Conservation (phyloP, 1,140 invertebrate species). For the Diachasmimorpha longicaudata region DNA sequence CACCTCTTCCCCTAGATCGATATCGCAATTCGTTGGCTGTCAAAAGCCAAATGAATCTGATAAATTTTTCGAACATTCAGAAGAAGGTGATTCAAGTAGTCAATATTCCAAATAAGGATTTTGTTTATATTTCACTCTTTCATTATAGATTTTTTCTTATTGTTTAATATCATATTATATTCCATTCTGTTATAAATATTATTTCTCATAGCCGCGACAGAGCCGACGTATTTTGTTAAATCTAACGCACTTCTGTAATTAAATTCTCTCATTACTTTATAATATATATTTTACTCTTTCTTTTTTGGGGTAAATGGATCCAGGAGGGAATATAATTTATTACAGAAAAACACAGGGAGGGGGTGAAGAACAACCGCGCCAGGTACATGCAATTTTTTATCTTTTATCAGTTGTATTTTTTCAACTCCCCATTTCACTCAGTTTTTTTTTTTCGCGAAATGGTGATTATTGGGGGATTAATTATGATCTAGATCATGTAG, state of each 20-base stretch:
- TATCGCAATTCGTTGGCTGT: neutral
- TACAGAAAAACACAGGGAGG: neutral
- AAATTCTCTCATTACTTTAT: neutral
- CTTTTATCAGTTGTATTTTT: neutral
- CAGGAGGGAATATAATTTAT: neutral
- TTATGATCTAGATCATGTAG: neutral
- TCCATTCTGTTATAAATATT: conserved; percentile 7
- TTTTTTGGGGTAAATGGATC: neutral
- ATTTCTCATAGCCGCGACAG: neutral
- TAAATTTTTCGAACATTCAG: neutral
- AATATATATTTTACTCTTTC: neutral
- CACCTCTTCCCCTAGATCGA: neutral
- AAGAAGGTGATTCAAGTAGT: no score
- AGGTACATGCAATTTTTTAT: neutral
- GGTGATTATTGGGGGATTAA: neutral
- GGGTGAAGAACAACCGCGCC: neutral
- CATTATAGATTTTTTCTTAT: conserved; percentile 5
- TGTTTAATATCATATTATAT: conserved; percentile 1
- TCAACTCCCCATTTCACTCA: neutral
- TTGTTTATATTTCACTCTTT: neutral
- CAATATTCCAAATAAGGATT: neutral
- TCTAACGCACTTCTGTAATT: neutral
- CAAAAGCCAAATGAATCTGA: neutral
- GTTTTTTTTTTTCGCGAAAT: conserved; percentile 1
- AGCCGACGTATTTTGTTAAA: neutral